Evolutionary conservation across 2,888 invertebrate species (phyloP).

Genomic region (Orthosia gothica): DNA sequence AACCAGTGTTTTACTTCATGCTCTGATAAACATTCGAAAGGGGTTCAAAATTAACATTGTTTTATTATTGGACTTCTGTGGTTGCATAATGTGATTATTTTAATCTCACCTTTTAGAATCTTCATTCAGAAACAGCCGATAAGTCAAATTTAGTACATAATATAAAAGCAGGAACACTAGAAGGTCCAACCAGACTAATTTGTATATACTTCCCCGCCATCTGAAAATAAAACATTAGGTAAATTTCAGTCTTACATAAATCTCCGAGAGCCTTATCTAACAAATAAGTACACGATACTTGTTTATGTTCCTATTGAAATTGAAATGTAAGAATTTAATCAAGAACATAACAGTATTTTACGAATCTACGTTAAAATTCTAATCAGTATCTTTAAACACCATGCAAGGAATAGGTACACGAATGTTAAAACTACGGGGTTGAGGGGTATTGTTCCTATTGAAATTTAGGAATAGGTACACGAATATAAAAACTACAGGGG

Average conservation of each 20-base stretch:
- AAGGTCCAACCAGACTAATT: constrained; percentile 97
- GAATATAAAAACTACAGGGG: constrained; percentile 6
- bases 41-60: not conserved
- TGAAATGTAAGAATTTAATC: not conserved
- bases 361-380: not conserved
- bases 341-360: not conserved
- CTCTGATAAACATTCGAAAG: constrained; percentile 29
- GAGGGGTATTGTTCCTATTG: no score
- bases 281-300: not conserved
- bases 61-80: not conserved
- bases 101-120: constrained; percentile 93
- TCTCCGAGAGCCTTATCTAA: not conserved
- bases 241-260: constrained; percentile 11
- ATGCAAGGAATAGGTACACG: not conserved
- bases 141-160: constrained; percentile 95
- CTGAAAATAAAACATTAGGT: constrained; percentile 90
- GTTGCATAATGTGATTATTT: not conserved
- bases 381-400: not conserved
- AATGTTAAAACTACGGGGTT: constrained; percentile 13
- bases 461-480: no score
- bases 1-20: constrained; percentile 7
- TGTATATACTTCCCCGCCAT: constrained; percentile 99
- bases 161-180: constrained; percentile 95
- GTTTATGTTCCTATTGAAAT: constrained; percentile 2
- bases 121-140: constrained; percentile 93